These are phyloP conservation scores for Helarctos malayanus DNA, from an alignment of 2,797 vertebrate species.

Conservation along the genomic window DNA sequence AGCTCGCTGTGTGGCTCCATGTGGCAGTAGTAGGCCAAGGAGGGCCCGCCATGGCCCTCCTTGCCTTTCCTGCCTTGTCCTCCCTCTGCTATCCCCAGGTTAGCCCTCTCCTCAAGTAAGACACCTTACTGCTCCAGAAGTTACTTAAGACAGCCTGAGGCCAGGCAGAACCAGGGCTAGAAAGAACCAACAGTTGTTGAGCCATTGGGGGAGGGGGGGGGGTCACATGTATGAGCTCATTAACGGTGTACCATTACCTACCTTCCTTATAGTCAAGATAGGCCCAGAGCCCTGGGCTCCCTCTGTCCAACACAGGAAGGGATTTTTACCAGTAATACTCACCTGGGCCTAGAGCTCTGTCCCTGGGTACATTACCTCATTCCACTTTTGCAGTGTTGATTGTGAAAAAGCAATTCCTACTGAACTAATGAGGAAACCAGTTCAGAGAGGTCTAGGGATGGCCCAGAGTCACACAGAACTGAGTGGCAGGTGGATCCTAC, in stretches of 20 bases:
- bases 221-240: rapidly evolving
- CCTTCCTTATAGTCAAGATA: background rate
- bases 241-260: background rate
- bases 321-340: background rate
- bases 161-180: background rate
- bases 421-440: background rate
- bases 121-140: background rate
- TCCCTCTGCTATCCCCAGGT: background rate
- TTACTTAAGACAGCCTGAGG: background rate
- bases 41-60: background rate
- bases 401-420: background rate
- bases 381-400: background rate
- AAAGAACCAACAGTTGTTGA: background rate
- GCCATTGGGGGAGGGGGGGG: background rate
- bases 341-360: background rate
- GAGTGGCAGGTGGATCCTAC: background rate
- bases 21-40: background rate
- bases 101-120: background rate
- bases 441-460: background rate
- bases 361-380: background rate
- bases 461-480: background rate
- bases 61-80: background rate
- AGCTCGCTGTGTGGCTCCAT: background rate
- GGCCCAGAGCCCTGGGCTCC: background rate
- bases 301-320: background rate